A percentile compares a stretch with the other conserved stretches of the same genome.
These are phyloP conservation scores for Daphoenositta chrysoptera DNA, from an alignment of 2,113 vertebrate species.

Conservation along the genomic window DNA sequence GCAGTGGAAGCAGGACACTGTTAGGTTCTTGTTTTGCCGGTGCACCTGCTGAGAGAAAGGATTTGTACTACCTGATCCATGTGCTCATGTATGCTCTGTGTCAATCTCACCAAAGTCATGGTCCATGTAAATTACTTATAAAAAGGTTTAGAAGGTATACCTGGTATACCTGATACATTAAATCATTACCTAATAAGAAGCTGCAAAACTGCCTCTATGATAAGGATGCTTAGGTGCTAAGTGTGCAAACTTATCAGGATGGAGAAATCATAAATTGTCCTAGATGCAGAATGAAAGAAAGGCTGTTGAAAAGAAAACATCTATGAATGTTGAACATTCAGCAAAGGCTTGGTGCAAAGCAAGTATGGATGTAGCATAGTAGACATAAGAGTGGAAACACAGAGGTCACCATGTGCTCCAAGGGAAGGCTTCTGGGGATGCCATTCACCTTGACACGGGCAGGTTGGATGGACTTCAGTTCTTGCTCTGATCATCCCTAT, in stretches of 20 bases:
- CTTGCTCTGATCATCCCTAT: not conserved
- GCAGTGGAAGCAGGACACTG: not conserved
- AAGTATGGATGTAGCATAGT: not conserved
- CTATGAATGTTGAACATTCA: not conserved
- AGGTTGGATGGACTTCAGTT: not conserved
- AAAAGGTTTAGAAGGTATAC: not conserved
- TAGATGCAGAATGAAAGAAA: not conserved
- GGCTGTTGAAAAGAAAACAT: not conserved
- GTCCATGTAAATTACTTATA: not conserved
- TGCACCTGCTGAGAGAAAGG: not conserved
- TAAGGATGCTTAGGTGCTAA: not conserved
- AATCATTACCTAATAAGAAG: not conserved
- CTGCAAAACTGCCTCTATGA: not conserved
- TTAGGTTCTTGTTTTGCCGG: not conserved
- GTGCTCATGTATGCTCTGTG: no score
- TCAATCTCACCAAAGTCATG: not conserved
- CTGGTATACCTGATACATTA: not conserved
- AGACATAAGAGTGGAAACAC: not conserved
- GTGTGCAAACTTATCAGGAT: not conserved
- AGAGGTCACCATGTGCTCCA: not conserved
- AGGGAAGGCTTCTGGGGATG: not conserved
- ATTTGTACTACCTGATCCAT: not conserved
- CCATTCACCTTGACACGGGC: rapidly evolving
- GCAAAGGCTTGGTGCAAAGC: not conserved
- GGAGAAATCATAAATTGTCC: not conserved